Evolutionary conservation across 2,888 invertebrate genomes (phyloP), one percentile per base, ranked within the genome.

Genomic region (Autographa gamma): DNA sequence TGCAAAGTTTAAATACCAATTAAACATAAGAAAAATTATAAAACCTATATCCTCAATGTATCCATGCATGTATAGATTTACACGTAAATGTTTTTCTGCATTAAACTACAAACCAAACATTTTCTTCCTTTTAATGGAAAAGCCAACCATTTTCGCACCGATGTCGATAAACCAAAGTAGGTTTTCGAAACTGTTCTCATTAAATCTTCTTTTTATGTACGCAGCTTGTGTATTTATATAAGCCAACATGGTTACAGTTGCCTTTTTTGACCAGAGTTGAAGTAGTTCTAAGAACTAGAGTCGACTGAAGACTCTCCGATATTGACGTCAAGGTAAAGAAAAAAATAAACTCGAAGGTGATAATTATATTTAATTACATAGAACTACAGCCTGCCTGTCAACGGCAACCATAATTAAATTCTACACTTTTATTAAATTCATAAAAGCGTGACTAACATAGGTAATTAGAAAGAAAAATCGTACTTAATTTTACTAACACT

Each of bases 121-220:
- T 77, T 85, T 89, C 8, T 89, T 86, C 68, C 82, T 81, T 9
- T 79, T 75, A 38, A 89, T 79, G 34, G 92, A 88, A 82, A 92
- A 92, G 16, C 93, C 93, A 19, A 71, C 86, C 2, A 87, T 41
- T 63, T 71, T 86, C 0, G 93, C 93, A 5, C 88, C 79, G 18
- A 90, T 32, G 74, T 91, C 89, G 0, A 93, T 87, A 6, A 93
- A 73, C 89, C 89, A 88, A 32, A 93, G 63, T 8, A 93, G 48
- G 74, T 86, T 89, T 14, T 92, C 89, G 6, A 90, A 77, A 56
- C 85, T 90, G 59, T 88, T 86, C 5, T 85, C 87, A 58, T 63
- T 43, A 0, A 93, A 31, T 5, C 80, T 73, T 32, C 65, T 64
- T 76, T 86, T 90, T 5, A 73, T 73, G 9, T 81, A 68, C 14